Percentiles rank a stretch among this genome's conserved stretches.
phyloP scores from a whole-genome alignment of 1,140 invertebrate genomes.

The Diplogasteroides magnus region DNA sequence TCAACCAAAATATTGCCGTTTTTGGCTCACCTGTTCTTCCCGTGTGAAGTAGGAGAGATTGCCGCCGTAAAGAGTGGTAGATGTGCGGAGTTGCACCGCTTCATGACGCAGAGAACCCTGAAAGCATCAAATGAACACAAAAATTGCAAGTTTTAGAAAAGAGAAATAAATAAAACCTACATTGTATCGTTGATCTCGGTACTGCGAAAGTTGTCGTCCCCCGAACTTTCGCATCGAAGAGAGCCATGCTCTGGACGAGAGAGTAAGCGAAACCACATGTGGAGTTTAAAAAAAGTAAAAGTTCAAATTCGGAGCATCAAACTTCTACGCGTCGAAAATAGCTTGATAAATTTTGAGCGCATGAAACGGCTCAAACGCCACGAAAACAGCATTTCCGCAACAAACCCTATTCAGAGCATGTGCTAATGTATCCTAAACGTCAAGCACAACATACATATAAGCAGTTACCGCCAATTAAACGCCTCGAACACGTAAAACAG shows the following conservation, averaged over 20 bases:
- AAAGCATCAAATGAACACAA: conserved; percentile 10
- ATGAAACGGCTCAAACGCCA: too few relatives aligned
- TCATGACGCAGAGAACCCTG: conserved; percentile 86
- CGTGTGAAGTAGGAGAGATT: conserved; percentile 98
- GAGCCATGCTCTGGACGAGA: too few relatives aligned
- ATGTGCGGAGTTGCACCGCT: conserved; percentile 71
- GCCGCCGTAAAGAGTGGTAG: conserved; percentile 87
- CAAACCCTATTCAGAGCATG: too few relatives aligned
- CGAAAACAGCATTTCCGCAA: too few relatives aligned
- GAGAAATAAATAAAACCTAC: conserved; percentile 21
- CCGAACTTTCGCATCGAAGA: conserved; percentile 44
- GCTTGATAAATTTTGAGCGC: too few relatives aligned
- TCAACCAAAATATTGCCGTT: background rate
- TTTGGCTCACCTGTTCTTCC: conserved; percentile 73
- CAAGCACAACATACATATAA: too few relatives aligned
- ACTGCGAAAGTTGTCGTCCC: conserved; percentile 40
- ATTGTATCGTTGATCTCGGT: conserved; percentile 49
- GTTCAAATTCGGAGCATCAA: too few relatives aligned
- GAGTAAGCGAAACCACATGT: too few relatives aligned
- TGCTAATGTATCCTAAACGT: too few relatives aligned
- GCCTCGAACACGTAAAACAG: too few relatives aligned
- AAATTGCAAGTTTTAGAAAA: background rate
- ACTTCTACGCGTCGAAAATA: too few relatives aligned
- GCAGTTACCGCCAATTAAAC: too few relatives aligned
- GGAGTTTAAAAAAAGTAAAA: conserved; percentile 1